A percentile compares a stretch with the other conserved stretches of the same genome.
phyloP scores from a whole-genome alignment of 2,888 invertebrate species.

The Poecilobothrus nobilitatus region DNA sequence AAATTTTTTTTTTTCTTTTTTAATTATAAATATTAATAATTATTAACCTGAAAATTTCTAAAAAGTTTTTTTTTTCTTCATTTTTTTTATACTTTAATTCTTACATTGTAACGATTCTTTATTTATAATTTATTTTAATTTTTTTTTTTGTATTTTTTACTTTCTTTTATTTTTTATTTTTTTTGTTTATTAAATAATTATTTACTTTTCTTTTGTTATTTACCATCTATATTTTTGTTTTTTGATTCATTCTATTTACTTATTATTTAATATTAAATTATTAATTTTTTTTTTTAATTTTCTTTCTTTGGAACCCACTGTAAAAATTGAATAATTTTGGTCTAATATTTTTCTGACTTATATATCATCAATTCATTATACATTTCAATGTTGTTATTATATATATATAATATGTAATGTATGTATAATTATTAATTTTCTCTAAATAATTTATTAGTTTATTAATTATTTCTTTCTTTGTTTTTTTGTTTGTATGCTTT shows the following conservation, averaged over 20 bases:
- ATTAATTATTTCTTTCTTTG: too few relatives aligned
- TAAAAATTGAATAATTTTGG: neutral
- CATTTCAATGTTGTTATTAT: too few relatives aligned
- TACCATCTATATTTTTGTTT: neutral
- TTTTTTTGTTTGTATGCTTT: neutral
- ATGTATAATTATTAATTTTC: neutral
- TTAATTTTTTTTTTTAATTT: neutral
- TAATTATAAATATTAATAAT: conserved; percentile 8
- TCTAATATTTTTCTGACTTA: neutral
- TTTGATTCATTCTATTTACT: neutral
- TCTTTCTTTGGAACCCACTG: conserved; percentile 2
- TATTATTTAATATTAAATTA: neutral
- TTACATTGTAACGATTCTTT: neutral
- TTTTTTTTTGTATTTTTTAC: neutral
- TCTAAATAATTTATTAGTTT: neutral
- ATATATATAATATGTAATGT: too few relatives aligned
- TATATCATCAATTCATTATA: too few relatives aligned
- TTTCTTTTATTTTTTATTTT: neutral
- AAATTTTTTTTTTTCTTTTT: neutral
- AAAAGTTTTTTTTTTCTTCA: neutral
- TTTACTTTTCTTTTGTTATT: too few relatives aligned
- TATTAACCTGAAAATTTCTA: conserved; percentile 7
- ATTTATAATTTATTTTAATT: neutral
- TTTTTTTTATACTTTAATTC: neutral
- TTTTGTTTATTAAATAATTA: too few relatives aligned